Evolutionary conservation across 2,888 invertebrate species (phyloP), one percentile per base, ranked within the genome.

Genomic region (Amphipoea oculea): DNA sequence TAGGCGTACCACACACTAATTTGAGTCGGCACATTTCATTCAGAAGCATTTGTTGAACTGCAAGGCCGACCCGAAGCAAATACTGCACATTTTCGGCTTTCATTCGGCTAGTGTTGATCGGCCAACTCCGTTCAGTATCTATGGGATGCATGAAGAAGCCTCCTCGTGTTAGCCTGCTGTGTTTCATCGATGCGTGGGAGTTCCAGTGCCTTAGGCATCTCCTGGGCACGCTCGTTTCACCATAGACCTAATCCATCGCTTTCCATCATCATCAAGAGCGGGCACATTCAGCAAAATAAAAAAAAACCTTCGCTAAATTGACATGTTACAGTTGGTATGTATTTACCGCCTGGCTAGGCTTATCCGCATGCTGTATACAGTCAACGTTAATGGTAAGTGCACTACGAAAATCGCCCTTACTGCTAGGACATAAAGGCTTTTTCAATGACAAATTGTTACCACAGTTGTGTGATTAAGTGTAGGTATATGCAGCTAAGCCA

Each of bases 1-100:
- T 92, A 90, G 94, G 71, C 71, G 0, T 42, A 62, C 7, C 2
- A 63, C 71, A 71, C 63, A n/a, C 48, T 36, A 3, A 2, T 29
- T 69, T 17, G n/a, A 6, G 20, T 71, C 62, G 40, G 40, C 23
- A n/a, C n/a, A 54, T 70, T 71, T n/a, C 0, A 71, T 40, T 71
- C 40, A 1, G 60, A n/a, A 60, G 17, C 9, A 57, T 54, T 40
- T n/a, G n/a, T 40, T 11, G 23, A 40, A 40, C 36, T 40, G 11
- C 6, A 60, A 70, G 14, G 9, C 23, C 2, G 23, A 23, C 9
- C 17, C 11, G 3, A 36, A 36, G 2, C 23, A 12, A 29, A 62
- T 17, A 29, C n/a, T 71, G 11, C 20, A 42, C 17, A n/a, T 60
- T 60, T 40, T n/a, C 23, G 3, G 17, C 9, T 54, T 71, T 71